phyloP scores from a whole-genome alignment of 2,113 vertebrate genomes.

The Athene noctua region DNA sequence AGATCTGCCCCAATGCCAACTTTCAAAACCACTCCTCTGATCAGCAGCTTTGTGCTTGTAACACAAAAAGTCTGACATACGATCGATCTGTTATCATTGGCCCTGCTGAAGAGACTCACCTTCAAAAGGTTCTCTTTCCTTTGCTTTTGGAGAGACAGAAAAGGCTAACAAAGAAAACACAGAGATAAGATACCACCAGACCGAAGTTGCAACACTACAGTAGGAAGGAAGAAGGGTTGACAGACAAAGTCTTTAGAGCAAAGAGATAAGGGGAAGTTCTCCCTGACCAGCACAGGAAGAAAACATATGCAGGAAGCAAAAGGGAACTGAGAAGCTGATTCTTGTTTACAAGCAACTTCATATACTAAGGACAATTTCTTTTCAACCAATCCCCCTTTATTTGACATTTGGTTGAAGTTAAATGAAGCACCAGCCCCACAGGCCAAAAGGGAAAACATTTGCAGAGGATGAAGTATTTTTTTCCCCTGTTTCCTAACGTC shows the following conservation, averaged over 20 bases:
- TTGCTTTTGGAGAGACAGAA: not conserved
- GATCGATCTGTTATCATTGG: accelerated
- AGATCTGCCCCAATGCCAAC: not conserved
- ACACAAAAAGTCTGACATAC: not conserved
- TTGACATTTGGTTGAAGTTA: constrained; percentile 26
- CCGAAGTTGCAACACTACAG: not conserved
- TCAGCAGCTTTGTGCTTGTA: not conserved
- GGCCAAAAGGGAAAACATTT: constrained; percentile 5
- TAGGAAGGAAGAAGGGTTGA: constrained; percentile 1
- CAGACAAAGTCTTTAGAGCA: not conserved
- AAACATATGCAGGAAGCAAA: constrained; percentile 48
- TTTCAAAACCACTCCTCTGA: not conserved
- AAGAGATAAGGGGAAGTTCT: constrained; percentile 13
- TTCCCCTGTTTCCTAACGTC: constrained; percentile 26
- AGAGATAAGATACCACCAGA: not conserved
- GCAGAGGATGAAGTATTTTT: constrained; percentile 46
- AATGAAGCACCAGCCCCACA: not conserved
- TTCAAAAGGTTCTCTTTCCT: not conserved
- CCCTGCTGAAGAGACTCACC: not conserved
- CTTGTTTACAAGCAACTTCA: constrained; percentile 23
- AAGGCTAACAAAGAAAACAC: not conserved
- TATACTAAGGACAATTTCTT: constrained; percentile 11
- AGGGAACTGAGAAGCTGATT: not conserved
- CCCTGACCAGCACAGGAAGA: not conserved
- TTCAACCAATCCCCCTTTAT: not conserved